These are phyloP conservation scores for Parauchenoglanis punctatus DNA, from an alignment of 2,797 vertebrate species.

Conservation along the genomic window DNA sequence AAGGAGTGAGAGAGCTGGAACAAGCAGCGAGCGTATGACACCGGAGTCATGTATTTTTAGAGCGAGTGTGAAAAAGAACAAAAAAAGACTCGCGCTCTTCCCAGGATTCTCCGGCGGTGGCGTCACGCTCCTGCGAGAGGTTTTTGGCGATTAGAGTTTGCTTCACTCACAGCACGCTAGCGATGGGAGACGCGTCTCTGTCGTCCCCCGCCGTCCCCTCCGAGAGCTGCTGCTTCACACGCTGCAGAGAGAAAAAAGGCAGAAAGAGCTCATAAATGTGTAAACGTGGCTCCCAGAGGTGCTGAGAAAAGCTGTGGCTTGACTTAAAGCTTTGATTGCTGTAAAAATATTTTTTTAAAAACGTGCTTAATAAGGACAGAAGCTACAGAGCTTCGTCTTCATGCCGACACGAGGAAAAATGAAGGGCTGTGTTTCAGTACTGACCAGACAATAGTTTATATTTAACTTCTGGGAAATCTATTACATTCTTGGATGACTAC, in stretches of 20 bases:
- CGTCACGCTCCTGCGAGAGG: background rate
- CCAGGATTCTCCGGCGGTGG: background rate
- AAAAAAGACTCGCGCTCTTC: background rate
- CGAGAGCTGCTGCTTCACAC: constrained; percentile 54
- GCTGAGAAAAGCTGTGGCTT: background rate
- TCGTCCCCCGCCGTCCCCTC: constrained; percentile 53
- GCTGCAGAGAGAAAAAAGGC: constrained; percentile 25
- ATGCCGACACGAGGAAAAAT: background rate
- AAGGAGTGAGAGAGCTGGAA: background rate
- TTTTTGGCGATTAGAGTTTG: background rate
- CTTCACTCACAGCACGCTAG: constrained; percentile 57
- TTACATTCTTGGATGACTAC: background rate
- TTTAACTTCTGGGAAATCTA: background rate
- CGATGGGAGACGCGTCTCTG: background rate
- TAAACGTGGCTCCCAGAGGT: background rate
- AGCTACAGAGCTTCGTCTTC: background rate
- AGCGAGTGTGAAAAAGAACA: constrained; percentile 25
- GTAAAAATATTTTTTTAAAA: background rate
- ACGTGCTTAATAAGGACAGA: background rate
- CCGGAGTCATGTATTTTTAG: constrained; percentile 49
- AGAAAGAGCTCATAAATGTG: constrained; percentile 10
- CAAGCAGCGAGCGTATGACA: background rate
- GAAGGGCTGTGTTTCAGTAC: background rate
- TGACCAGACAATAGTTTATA: background rate
- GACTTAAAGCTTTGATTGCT: background rate